phyloP scores from a whole-genome alignment of 2,797 vertebrate species.

The Gambelia wislizenii region DNA sequence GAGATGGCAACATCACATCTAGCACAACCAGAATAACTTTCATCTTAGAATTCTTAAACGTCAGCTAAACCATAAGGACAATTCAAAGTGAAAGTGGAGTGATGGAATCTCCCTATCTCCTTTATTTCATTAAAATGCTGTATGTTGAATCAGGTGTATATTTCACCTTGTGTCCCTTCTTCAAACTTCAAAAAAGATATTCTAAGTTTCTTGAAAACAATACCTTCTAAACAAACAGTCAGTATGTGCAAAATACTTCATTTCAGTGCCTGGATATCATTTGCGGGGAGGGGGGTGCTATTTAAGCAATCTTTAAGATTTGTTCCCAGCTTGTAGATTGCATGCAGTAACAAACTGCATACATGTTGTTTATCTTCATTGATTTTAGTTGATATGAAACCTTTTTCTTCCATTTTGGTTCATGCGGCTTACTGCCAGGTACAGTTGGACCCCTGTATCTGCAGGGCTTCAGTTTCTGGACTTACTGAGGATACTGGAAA shows the following conservation, averaged over 20 bases:
- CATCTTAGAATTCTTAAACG: neutral
- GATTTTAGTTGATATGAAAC: neutral
- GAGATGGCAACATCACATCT: neutral
- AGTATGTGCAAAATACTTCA: neutral
- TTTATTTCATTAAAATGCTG: neutral
- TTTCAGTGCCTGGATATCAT: neutral
- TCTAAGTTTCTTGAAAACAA: neutral
- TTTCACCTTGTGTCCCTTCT: neutral
- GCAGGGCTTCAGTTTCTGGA: too few species aligned
- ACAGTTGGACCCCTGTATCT: too few species aligned
- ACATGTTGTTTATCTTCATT: neutral
- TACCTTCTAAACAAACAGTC: neutral
- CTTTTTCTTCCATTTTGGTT: neutral
- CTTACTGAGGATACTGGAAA: too few species aligned
- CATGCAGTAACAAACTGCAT: neutral
- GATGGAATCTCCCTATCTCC: neutral
- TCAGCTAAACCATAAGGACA: neutral
- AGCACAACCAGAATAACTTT: slow-evolving; percentile 14
- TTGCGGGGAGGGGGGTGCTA: too few species aligned
- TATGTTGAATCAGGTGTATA: neutral
- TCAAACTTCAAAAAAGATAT: neutral
- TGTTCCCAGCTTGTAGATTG: neutral
- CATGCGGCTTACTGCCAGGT: too few species aligned
- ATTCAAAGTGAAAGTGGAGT: neutral
- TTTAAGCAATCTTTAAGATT: neutral